These are phyloP conservation scores for Alcedo atthis DNA, from an alignment of 2,797 vertebrate genomes.

Conservation along the genomic window DNA sequence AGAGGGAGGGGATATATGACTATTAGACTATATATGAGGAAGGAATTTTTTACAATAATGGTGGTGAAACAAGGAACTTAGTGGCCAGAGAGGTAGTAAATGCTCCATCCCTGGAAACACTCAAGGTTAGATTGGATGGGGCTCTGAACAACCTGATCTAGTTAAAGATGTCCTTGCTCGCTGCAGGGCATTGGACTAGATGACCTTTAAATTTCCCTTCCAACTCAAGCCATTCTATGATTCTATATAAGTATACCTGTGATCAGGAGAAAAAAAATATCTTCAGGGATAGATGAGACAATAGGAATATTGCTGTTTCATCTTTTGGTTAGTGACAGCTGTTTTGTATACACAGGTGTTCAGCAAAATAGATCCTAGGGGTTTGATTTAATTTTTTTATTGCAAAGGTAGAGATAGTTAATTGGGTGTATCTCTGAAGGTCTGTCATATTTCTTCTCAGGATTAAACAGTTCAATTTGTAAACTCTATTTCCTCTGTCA, in stretches of 20 bases:
- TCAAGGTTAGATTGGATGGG: neutral
- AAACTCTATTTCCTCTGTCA: constrained; percentile 63
- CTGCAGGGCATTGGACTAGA: neutral
- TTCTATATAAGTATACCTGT: neutral
- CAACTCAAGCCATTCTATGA: neutral
- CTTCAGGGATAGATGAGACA: neutral
- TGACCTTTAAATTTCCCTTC: neutral
- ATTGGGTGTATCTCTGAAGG: constrained; percentile 41
- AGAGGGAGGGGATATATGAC: neutral
- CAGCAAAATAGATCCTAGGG: neutral
- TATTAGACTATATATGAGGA: neutral
- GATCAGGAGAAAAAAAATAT: neutral
- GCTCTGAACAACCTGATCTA: neutral
- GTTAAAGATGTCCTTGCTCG: neutral
- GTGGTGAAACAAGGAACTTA: neutral
- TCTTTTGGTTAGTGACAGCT: neutral
- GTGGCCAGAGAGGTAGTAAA: neutral
- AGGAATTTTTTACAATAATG: neutral
- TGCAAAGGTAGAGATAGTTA: constrained; percentile 31
- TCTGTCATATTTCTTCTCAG: constrained; percentile 52
- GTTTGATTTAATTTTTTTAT: neutral
- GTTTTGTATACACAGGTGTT: neutral
- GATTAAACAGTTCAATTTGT: constrained; percentile 50
- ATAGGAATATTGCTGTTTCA: neutral
- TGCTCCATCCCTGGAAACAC: neutral